phyloP scores from a whole-genome alignment of 1,140 invertebrate species.

The Drosophila bifasciata region DNA sequence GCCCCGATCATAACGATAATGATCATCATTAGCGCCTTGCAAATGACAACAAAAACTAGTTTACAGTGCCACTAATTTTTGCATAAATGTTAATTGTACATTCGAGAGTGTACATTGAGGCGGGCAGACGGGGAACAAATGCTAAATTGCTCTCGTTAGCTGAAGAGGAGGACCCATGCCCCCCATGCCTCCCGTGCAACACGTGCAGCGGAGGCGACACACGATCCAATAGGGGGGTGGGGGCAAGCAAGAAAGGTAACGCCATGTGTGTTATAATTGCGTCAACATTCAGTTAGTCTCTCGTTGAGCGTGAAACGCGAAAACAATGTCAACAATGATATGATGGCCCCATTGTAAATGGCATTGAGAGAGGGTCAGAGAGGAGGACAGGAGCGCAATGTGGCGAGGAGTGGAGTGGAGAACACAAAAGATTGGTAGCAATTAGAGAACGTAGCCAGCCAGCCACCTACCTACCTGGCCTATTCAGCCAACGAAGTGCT shows the following conservation, averaged over 20 bases:
- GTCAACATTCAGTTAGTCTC: conserved; percentile 56
- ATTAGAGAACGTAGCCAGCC: conserved; percentile 51
- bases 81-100: conserved; percentile 72
- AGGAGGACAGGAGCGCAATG: background rate
- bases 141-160: conserved; percentile 67
- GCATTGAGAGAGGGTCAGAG: conserved; percentile 9
- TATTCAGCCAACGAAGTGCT: background rate
- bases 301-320: conserved; percentile 60
- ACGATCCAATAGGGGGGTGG: conserved; percentile 28
- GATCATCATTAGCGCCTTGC: conserved; percentile 52
- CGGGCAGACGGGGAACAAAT: conserved; percentile 20
- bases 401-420: conserved; percentile 1
- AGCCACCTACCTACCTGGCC: conserved; percentile 18
- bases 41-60: conserved; percentile 67
- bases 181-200: conserved; percentile 3
- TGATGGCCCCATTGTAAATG: conserved; percentile 58
- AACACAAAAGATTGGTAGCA: conserved; percentile 62
- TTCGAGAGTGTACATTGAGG: background rate
- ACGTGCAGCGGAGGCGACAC: conserved; percentile 43
- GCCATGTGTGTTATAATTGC: conserved; percentile 72
- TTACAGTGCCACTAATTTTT: conserved; percentile 59
- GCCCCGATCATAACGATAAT: conserved; percentile 46
- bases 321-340: conserved; percentile 76
- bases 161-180: background rate
- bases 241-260: background rate